Conservation (phyloP, 2,797 vertebrate genomes). For the Staurois parvus region DNA sequence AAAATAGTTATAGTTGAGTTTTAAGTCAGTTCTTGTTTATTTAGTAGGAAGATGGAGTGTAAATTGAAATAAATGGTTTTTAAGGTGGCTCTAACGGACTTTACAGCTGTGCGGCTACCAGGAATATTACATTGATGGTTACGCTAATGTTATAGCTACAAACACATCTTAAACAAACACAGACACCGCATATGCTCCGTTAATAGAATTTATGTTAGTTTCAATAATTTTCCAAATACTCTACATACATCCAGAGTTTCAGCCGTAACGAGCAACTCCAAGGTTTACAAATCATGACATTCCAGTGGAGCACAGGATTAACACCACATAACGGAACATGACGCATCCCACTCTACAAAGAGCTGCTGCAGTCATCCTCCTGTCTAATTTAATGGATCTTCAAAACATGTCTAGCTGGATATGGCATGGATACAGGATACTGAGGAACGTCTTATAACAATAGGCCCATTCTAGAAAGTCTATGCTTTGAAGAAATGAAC, state of each 20-base stretch:
- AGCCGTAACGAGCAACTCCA: constrained; percentile 6
- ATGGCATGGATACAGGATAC: constrained; percentile 17
- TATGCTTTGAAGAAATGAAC: background rate
- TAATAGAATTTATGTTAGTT: constrained; percentile 33
- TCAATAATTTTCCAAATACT: constrained; percentile 42
- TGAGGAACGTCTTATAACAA: background rate
- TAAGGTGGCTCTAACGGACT: constrained; percentile 26
- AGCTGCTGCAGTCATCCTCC: constrained; percentile 31
- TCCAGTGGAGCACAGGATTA: constrained; percentile 39
- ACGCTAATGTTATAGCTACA: too few species aligned
- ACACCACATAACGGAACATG: constrained; percentile 46
- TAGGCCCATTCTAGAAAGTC: background rate
- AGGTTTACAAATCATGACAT: constrained; percentile 52
- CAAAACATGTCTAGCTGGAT: constrained; percentile 36
- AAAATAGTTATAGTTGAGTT: background rate
- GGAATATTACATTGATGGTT: background rate
- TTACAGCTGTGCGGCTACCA: constrained; percentile 12
- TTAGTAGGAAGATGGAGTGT: constrained; percentile 1
- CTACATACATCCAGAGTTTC: constrained; percentile 29
- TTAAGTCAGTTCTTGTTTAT: background rate
- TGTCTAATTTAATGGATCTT: constrained; percentile 45
- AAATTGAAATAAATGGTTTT: constrained; percentile 8
- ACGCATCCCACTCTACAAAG: constrained; percentile 39
- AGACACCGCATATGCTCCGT: constrained; percentile 28
- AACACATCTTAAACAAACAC: constrained; percentile 21